Conservation (phyloP, 2,113 vertebrate species). For the Podarcis cretensis region DNA sequence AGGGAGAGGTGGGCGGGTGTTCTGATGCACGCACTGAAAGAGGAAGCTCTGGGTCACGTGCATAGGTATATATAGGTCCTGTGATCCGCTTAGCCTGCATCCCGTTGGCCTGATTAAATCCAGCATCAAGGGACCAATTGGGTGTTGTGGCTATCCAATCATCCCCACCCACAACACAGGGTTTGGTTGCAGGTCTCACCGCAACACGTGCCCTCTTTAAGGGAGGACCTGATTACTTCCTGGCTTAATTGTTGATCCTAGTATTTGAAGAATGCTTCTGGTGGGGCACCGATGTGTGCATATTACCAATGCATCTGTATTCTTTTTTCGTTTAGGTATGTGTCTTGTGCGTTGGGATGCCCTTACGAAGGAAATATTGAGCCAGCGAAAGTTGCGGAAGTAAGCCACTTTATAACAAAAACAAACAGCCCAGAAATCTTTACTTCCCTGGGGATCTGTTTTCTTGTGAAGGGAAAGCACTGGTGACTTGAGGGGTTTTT, state of each 20-base stretch:
- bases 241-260: conserved; percentile 20
- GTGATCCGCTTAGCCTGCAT: too few species aligned
- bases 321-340: conserved; percentile 82
- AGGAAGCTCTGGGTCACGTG: too few species aligned
- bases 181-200: too few species aligned
- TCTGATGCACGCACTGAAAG: too few species aligned
- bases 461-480: neutral
- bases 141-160: too few species aligned
- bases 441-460: neutral
- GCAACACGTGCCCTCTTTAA: too few species aligned
- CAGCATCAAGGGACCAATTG: too few species aligned
- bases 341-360: conserved; percentile 92
- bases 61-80: too few species aligned
- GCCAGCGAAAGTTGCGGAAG: conserved; percentile 89
- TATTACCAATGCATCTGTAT: conserved; percentile 37
- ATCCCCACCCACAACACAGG: too few species aligned
- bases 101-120: too few species aligned
- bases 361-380: conserved; percentile 87
- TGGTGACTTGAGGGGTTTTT: neutral
- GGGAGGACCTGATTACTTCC: too few species aligned
- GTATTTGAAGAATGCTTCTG: neutral
- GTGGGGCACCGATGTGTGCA: neutral
- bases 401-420: conserved; percentile 65
- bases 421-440: neutral
- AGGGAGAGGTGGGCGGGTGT: too few species aligned